Base-by-base conservation (phyloP, 2,888 invertebrate species). In the Cheiracanthium punctorium region DNA sequence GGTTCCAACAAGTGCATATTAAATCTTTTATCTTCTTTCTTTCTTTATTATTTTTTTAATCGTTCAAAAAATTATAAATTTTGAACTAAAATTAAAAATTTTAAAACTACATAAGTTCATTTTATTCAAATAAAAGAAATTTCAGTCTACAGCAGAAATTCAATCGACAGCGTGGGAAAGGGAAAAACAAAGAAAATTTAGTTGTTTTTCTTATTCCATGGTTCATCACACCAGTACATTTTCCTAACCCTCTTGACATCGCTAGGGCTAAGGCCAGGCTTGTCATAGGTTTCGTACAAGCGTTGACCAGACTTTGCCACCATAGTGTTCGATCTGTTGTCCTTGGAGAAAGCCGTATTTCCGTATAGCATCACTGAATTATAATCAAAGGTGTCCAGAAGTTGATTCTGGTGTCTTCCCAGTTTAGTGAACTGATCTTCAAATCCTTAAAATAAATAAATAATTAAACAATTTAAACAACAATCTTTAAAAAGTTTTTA, bases 331-430 rank as follows among this genome's bases (percentile, higher is more conserved):
- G 75, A 76, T 1, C 41, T 28, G 2, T 37, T 32, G 58, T 88
- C 88, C n/a, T 80, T 88, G 4, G 86, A 84, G 70, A 89, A 89
- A 20, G 89, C 80, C 14, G 80, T 75, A 28, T 88, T 80, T 5
- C 89, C 89, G 79, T 89, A 89, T 37, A 89, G 41, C 89, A 89
- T 89, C 0, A 89, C 72, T 0, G 89, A 89, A 30, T 86, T 64
- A 67, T 86, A 89, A 33, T 88, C 89, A 72, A 89, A 89, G 0
- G 71, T 70, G 32, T 84, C 88, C 12, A 88, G 43, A 2, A 89
- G 37, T 14, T 24, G 20, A 32, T 82, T 77, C 58, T 81, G 43
- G 37, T 71, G 28, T n/a, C 48, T 24, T 12, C 65, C 30, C 43
- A 89, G 33, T 37, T 75, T 80, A 8, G 20, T 72, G 29, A 89